These are phyloP conservation scores for Sacculina carcini DNA, from an alignment of 2,888 invertebrate genomes.

Conservation along the genomic window DNA sequence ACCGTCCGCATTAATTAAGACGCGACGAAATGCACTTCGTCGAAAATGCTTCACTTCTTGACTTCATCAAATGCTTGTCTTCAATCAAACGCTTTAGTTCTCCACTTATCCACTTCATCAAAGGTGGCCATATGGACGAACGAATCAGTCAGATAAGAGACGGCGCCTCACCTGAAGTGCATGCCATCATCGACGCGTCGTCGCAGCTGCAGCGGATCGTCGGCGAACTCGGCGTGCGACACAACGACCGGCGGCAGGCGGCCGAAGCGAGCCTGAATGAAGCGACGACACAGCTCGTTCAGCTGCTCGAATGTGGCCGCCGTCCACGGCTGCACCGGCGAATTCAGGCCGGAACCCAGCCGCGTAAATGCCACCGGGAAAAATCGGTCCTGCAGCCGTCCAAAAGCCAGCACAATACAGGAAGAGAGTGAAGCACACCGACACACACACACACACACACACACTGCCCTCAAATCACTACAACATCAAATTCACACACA, in stretches of 20 bases:
- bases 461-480: too few species aligned
- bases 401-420: too few species aligned
- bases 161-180: neutral
- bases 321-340: neutral
- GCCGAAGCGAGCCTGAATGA: neutral
- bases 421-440: too few species aligned
- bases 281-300: neutral
- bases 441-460: too few species aligned
- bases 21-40: too few species aligned
- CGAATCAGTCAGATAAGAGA: neutral
- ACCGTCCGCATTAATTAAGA: too few species aligned
- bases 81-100: too few species aligned
- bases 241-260: neutral
- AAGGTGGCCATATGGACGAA: too few species aligned
- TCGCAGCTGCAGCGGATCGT: neutral
- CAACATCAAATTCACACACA: too few species aligned
- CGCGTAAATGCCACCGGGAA: neutral
- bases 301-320: neutral
- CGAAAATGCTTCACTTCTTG: too few species aligned
- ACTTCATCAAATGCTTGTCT: too few species aligned
- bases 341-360: neutral
- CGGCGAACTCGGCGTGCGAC: neutral
- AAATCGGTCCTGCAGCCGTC: neutral
- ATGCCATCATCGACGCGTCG: neutral
- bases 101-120: too few species aligned